Evolutionary conservation across 2,797 vertebrate species (phyloP).

Genomic region (Crocodylus rhombifer): DNA sequence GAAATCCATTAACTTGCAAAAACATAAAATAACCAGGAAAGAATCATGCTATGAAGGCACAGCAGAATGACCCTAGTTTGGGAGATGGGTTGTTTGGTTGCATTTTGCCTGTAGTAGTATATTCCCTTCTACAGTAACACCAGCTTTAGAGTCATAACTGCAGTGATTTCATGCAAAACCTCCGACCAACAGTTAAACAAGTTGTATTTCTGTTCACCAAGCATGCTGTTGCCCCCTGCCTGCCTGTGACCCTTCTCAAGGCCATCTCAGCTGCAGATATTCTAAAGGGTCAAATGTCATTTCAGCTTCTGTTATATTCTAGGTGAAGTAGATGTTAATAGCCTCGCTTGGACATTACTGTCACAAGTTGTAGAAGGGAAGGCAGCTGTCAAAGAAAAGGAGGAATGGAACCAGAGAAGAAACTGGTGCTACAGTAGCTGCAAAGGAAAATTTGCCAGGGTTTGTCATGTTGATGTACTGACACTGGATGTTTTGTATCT

Average conservation of each 20-base stretch:
- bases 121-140: background rate
- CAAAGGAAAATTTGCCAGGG: background rate
- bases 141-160: background rate
- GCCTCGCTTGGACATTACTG: background rate
- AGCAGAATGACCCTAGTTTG: background rate
- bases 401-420: background rate
- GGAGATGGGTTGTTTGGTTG: background rate
- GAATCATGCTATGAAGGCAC: background rate
- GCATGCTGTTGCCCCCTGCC: background rate
- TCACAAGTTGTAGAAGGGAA: background rate
- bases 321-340: background rate
- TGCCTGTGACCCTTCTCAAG: background rate
- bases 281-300: background rate
- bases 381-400: background rate
- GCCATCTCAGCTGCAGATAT: background rate
- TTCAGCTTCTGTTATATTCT: background rate
- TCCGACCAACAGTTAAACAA: background rate
- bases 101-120: too few species aligned
- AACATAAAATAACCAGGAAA: background rate
- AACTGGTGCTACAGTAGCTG: background rate
- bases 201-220: background rate
- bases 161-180: background rate
- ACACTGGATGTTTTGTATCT: background rate
- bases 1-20: background rate
- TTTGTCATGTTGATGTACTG: background rate